Evolutionary conservation across 1,140 invertebrate species (phyloP).

Genomic region (Atopsyche davidsoni): DNA sequence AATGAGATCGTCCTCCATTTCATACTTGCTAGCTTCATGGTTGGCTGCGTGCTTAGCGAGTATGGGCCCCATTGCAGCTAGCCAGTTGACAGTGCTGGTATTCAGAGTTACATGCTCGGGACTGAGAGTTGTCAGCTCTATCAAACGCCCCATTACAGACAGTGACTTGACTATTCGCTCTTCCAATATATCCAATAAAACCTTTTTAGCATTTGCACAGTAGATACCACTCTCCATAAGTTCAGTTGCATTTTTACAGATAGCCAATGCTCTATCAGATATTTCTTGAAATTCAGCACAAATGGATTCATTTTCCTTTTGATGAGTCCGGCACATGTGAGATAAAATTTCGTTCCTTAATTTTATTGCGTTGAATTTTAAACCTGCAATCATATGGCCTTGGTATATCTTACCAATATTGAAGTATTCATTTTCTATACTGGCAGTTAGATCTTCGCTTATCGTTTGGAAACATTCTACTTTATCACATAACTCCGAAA

Average conservation of each 20-base stretch:
- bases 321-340: constrained; percentile 46
- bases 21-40: constrained; percentile 72
- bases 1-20: constrained; percentile 71
- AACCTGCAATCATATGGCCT: constrained; percentile 40
- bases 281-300: constrained; percentile 58
- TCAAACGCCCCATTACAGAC: constrained; percentile 56
- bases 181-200: constrained; percentile 53
- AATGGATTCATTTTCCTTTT: constrained; percentile 55
- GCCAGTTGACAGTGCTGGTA: constrained; percentile 64
- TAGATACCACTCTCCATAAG: constrained; percentile 63
- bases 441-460: constrained; percentile 52
- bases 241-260: constrained; percentile 63
- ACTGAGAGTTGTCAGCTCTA: constrained; percentile 61
- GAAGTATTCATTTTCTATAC: constrained; percentile 59
- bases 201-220: constrained; percentile 57
- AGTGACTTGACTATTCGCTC: constrained; percentile 57
- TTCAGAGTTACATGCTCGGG: constrained; percentile 61
- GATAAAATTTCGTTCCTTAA: constrained; percentile 46
- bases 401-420: constrained; percentile 48
- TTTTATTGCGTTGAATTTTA: constrained; percentile 41
- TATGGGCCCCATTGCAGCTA: constrained; percentile 63
- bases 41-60: constrained; percentile 65
- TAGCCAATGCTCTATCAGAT: constrained; percentile 51
- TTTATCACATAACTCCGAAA: constrained; percentile 53
- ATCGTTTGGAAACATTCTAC: constrained; percentile 55